Conservation (phyloP, 2,797 vertebrate genomes). For the Urocyon cinereoargenteus region DNA sequence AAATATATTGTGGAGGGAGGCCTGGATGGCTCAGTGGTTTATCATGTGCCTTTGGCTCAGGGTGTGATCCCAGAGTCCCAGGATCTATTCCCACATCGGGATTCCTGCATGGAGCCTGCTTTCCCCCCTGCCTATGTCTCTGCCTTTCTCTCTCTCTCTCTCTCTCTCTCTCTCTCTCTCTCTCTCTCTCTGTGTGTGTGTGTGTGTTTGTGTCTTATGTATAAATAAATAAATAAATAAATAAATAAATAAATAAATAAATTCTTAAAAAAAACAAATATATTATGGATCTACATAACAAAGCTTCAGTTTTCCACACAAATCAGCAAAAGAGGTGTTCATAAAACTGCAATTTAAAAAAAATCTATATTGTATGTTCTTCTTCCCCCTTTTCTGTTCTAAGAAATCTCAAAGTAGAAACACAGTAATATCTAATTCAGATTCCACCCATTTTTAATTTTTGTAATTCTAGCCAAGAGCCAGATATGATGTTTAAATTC, state of each 20-base stretch:
- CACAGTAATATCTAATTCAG: neutral
- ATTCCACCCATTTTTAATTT: constrained; percentile 2
- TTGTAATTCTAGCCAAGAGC: neutral
- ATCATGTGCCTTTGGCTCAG: too few species aligned
- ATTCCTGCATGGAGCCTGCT: too few species aligned
- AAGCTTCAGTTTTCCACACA: neutral
- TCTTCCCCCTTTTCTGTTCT: neutral
- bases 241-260: too few species aligned
- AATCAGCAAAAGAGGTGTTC: neutral
- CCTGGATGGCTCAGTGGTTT: too few species aligned
- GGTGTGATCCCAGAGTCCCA: too few species aligned
- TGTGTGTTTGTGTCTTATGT: too few species aligned
- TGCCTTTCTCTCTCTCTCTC: too few species aligned
- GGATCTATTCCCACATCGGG: too few species aligned
- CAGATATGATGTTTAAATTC: neutral
- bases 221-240: too few species aligned
- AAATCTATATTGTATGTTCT: neutral
- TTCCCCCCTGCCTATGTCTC: too few species aligned
- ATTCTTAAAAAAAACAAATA: neutral
- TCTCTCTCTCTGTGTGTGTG: too few species aligned
- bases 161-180: too few species aligned
- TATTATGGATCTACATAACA: neutral
- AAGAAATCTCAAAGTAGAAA: neutral
- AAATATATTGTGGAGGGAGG: neutral
- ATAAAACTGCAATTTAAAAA: neutral